Evolutionary conservation across 2,888 invertebrate genomes (phyloP).

Genomic region (Luperina testacea): DNA sequence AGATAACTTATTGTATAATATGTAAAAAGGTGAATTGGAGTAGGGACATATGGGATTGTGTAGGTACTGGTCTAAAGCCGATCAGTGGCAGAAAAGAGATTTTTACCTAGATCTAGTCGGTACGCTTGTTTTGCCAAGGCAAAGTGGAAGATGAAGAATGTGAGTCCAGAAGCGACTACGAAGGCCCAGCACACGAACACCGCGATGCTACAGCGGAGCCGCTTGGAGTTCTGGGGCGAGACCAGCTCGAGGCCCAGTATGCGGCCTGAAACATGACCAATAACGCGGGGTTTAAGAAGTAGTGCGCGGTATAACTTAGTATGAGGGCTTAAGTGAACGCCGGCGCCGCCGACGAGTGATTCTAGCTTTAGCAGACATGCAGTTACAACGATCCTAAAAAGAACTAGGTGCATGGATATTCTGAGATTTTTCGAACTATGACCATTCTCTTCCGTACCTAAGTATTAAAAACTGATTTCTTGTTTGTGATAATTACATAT

Average conservation of each 20-base stretch:
- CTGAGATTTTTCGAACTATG: too few relatives aligned
- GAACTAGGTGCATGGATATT: neutral
- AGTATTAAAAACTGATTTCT: neutral
- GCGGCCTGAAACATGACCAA: constrained; percentile 81
- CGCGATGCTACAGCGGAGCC: constrained; percentile 84
- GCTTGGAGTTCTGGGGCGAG: constrained; percentile 75
- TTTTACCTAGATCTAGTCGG: constrained; percentile 83
- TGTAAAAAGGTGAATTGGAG: neutral
- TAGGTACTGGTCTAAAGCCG: constrained; percentile 3
- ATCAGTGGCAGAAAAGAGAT: constrained; percentile 21
- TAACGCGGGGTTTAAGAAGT: constrained; percentile 24
- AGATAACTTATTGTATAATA: neutral
- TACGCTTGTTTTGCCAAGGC: constrained; percentile 69
- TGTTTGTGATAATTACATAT: neutral
- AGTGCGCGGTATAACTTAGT: neutral
- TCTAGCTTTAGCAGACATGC: neutral
- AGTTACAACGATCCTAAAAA: neutral
- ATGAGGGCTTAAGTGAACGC: neutral
- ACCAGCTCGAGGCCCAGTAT: constrained; percentile 85
- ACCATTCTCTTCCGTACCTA: too few relatives aligned
- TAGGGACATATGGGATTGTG: neutral
- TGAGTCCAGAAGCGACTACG: constrained; percentile 78
- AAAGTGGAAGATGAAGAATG: constrained; percentile 77
- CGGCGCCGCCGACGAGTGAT: neutral
- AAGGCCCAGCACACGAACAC: constrained; percentile 87